phyloP scores from a whole-genome alignment of 2,888 invertebrate genomes.

The Sepioteuthis lessoniana region DNA sequence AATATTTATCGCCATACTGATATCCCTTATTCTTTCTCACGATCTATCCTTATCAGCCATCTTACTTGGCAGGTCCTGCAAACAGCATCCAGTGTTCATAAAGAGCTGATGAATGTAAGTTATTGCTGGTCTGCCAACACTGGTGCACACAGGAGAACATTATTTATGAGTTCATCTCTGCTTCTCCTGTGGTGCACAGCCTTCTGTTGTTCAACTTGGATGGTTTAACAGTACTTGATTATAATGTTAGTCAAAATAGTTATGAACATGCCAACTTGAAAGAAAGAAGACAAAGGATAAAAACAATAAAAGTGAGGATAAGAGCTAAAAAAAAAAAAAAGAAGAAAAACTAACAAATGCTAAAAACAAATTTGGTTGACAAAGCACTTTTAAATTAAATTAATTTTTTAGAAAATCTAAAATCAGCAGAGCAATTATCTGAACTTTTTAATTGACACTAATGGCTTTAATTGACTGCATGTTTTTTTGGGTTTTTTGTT shows the following conservation, averaged over 20 bases:
- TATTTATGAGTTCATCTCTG: too few species aligned
- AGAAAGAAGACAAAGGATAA: neutral
- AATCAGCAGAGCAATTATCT: neutral
- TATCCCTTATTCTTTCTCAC: too few species aligned
- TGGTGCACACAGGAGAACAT: too few species aligned
- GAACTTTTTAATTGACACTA: neutral
- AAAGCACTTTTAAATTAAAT: neutral
- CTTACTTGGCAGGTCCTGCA: too few species aligned
- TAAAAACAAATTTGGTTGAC: constrained; percentile 8
- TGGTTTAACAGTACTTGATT: too few species aligned
- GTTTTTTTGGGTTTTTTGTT: neutral
- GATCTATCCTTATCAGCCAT: too few species aligned
- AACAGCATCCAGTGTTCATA: too few species aligned
- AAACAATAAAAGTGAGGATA: constrained; percentile 16
- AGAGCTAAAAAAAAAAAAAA: neutral
- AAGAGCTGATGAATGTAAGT: too few species aligned
- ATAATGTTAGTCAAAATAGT: neutral
- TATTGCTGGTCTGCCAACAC: too few species aligned
- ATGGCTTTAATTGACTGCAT: constrained; percentile 17
- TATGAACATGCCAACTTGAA: neutral
- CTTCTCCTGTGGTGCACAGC: too few species aligned
- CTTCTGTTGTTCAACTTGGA: too few species aligned
- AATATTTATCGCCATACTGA: too few species aligned
- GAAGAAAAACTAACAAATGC: neutral
- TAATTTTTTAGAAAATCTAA: neutral